Evolutionary conservation across 2,888 invertebrate genomes (phyloP), one percentile per base, ranked within the genome.

Genomic region (Hipparchia semele): DNA sequence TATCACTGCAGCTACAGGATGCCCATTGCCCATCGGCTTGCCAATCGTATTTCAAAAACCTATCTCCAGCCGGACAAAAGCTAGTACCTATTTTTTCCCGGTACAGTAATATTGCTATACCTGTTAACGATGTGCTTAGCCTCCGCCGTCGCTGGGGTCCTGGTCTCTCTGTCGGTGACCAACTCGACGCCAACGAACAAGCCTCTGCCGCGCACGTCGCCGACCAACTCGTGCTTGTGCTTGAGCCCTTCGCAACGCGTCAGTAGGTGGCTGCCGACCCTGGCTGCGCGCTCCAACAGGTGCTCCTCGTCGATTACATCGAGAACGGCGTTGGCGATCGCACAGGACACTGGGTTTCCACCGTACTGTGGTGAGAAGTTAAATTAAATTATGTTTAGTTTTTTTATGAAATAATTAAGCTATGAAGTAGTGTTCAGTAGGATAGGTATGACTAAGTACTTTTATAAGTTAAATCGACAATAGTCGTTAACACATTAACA

Each of bases 1-100:
- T 62, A 99, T 96, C 2, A 99, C 99, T 6, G 99, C 99, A 0
- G 99, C 98, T 0, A 99, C 97, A 0, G 99, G 99, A 92, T 99
- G 98, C 0, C 99, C 99, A 87, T 99, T 99, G 12, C 99, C 99
- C 99, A 99, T 99, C 0, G 99, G 99, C 87, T 99, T 98, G 70
- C 99, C 99, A 87, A 99, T 96, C 0, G 99, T 99, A 39, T 39
- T 39, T 39, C 5, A 4, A 39, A 39, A 39, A 39, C 5, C 39
- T 23, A 39, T 1, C 39, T 39, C 39, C 3, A 39, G 1, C 1
- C 39, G 5, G 1, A 1, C 39, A 2, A 39, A 4, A 39, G 39
- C 39, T 5, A 39, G 39, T 39, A 23, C 23, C 23, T 23, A 23
- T 23, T 23, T 23, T 23, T 23, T 23, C 39, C 39, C 39, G 39